These are phyloP conservation scores for Lacerta viridis DNA, from an alignment of 2,797 vertebrate genomes.

Conservation along the genomic window DNA sequence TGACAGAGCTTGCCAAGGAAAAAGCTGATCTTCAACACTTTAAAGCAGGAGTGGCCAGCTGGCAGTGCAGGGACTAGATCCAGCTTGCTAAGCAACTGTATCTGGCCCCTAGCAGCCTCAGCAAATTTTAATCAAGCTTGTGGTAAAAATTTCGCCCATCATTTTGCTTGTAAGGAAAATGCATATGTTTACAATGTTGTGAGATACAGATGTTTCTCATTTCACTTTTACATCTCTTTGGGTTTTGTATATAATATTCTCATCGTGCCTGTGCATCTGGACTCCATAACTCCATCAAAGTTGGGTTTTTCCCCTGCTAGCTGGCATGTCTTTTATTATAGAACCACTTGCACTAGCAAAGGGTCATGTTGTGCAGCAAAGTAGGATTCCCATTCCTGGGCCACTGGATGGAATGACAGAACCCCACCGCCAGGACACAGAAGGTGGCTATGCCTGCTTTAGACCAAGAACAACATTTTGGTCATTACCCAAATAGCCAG, in stretches of 20 bases:
- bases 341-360: not conserved
- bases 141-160: not conserved
- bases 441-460: not conserved
- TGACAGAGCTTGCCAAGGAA: too few relatives aligned
- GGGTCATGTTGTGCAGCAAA: not conserved
- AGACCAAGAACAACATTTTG: not conserved
- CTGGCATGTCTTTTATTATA: conserved; percentile 3
- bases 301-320: not conserved
- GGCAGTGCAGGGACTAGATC: not conserved
- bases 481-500: not conserved
- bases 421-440: not conserved
- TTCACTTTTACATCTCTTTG: not conserved
- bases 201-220: not conserved
- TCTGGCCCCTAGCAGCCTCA: not conserved
- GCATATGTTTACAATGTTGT: not conserved
- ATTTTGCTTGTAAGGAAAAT: not conserved
- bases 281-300: too few relatives aligned
- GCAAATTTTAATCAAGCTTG: not conserved
- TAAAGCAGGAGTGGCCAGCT: not conserved
- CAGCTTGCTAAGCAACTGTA: not conserved
- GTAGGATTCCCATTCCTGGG: not conserved
- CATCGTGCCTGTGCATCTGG: not conserved
- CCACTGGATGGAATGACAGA: not conserved
- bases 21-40: not conserved
- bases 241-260: not conserved